Base-by-base conservation (phyloP, 2,113 vertebrate genomes). In the Osmerus mordax region DNA sequence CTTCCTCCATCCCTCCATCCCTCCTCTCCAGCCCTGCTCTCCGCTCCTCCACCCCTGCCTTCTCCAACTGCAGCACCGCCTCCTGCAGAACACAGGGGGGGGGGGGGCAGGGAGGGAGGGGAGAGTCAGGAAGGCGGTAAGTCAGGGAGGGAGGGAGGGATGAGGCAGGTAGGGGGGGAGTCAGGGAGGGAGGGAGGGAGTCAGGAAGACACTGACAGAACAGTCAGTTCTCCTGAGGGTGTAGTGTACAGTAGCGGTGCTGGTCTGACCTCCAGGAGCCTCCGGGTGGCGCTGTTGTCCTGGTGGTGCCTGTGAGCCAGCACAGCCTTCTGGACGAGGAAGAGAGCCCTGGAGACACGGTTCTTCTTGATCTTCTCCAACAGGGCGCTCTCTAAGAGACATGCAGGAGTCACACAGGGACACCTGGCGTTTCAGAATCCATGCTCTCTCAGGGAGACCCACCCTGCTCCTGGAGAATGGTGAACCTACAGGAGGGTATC, bases 351-450 rank as follows among this genome's bases (percentile, higher is more conserved):
- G 78, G 93, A 95, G 36, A 96, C 77, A 56, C 93, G 94, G 85
- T 96, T 99, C 85, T 91, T 96, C 79, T 92, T 94, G 55, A 97
- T 93, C 86, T 90, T 91, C 79, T 89, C 90, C 83, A 94, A 84
- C 72, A 97, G 74, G 63, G 81, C 68, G 75, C 73, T 74, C 80
- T 97, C 96, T 92, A 83, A 84, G 87, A 69, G 51, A 89, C 2
- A 76, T 56, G 85, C 65, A 87, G 16, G 15, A 74, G 41, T 9
- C 65, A 67, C 67, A 52, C 52, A 36, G 32, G 7, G 32, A 6
- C 32, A 6, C 32, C 32, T 6, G 32, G 32, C 1, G 32, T 3
- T 2, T 28, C 32, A 36, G 32, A 36, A 7, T 36, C 32, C 25
- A 28, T 28, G 25, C 25, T 36, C 32, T 36, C 32, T 36, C 32